Percentiles rank a stretch among this genome's conserved stretches.
Conservation (phyloP, 2,113 vertebrate species). For the Bujurquina vittata region DNA sequence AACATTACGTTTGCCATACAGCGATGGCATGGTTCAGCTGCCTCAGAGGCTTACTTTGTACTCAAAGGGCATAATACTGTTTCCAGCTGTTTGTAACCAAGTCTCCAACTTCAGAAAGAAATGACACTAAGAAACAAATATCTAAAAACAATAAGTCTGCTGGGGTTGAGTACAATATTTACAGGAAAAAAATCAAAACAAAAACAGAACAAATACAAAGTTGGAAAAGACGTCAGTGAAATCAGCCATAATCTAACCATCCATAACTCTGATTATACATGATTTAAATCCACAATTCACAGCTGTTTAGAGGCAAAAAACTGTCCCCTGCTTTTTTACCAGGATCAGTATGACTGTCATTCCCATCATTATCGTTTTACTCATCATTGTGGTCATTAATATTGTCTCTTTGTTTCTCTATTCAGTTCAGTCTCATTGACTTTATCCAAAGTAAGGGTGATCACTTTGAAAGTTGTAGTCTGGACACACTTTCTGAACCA, state of each 20-base stretch:
- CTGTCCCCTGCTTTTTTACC: constrained; percentile 63
- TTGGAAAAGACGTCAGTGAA: constrained; percentile 66
- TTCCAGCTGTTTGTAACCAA: constrained; percentile 58
- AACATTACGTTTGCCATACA: constrained; percentile 63
- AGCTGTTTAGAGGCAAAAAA: constrained; percentile 68
- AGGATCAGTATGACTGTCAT: constrained; percentile 66
- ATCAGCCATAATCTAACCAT: constrained; percentile 54
- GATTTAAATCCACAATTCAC: constrained; percentile 73
- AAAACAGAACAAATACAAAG: constrained; percentile 71
- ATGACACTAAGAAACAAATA: constrained; percentile 68
- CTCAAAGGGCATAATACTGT: constrained; percentile 47
- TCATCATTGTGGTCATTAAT: constrained; percentile 43
- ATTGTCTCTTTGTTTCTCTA: constrained; percentile 36
- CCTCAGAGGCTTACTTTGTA: constrained; percentile 46
- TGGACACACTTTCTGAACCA: constrained; percentile 98
- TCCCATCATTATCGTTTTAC: constrained; percentile 48
- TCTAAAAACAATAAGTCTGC: constrained; percentile 72
- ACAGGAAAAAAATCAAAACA: constrained; percentile 64
- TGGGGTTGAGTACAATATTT: constrained; percentile 76
- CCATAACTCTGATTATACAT: constrained; percentile 68
- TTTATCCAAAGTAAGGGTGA: constrained; percentile 92
- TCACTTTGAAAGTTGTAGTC: constrained; percentile 99
- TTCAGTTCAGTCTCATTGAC: constrained; percentile 45
- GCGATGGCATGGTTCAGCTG: constrained; percentile 49
- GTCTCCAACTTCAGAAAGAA: constrained; percentile 69